phyloP scores from a whole-genome alignment of 2,888 invertebrate genomes.

The Drosophila ezoana region DNA sequence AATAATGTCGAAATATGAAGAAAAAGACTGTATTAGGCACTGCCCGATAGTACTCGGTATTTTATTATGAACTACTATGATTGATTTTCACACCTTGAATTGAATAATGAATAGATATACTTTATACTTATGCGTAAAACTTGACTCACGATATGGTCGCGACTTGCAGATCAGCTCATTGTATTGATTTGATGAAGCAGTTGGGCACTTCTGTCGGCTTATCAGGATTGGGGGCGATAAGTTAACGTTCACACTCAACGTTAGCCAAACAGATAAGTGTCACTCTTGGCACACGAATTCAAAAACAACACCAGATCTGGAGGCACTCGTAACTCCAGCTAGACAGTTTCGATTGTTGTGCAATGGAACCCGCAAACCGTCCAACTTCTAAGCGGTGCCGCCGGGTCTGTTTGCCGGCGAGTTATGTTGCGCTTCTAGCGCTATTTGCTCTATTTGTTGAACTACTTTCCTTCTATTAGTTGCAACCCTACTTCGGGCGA shows the following conservation, averaged over 20 bases:
- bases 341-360: conserved; percentile 65
- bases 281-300: conserved; percentile 55
- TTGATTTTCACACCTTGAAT: too few relatives aligned
- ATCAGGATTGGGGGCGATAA: conserved; percentile 70
- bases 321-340: conserved; percentile 30
- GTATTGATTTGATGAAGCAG: conserved; percentile 43
- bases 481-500: background rate
- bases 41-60: too few relatives aligned
- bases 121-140: conserved; percentile 14
- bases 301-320: conserved; percentile 17
- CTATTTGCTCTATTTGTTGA: conserved; percentile 69
- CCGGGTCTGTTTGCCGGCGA: conserved; percentile 33
- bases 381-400: conserved; percentile 63
- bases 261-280: conserved; percentile 72
- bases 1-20: too few relatives aligned
- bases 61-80: too few relatives aligned
- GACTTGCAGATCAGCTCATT: conserved; percentile 25
- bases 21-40: too few relatives aligned
- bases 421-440: conserved; percentile 26
- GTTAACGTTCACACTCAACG: conserved; percentile 50
- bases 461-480: conserved; percentile 56
- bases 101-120: too few relatives aligned
- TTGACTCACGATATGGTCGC: background rate
- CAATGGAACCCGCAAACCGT: conserved; percentile 45
- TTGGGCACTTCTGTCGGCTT: conserved; percentile 60